Conservation (phyloP, 2,113 vertebrate genomes). For the Pandion haliaetus region DNA sequence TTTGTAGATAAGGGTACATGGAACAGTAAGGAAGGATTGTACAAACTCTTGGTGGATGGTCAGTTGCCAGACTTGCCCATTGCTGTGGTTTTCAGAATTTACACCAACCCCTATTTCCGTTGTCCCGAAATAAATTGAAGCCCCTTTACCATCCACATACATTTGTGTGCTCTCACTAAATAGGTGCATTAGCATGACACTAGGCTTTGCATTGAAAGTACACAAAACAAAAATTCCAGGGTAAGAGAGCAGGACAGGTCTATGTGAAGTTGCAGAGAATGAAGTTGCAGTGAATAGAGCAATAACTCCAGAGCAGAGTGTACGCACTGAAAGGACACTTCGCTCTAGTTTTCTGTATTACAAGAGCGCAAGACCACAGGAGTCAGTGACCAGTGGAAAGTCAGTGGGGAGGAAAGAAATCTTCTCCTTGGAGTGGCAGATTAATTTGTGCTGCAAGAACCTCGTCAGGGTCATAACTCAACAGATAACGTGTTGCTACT, state of each 20-base stretch:
- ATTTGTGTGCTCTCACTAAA: neutral
- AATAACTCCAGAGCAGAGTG: neutral
- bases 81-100: neutral
- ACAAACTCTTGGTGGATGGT: neutral
- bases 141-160: neutral
- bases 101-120: neutral
- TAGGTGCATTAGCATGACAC: neutral
- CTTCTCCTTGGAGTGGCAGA: neutral
- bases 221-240: neutral
- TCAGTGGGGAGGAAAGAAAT: neutral
- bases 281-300: neutral
- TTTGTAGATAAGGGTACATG: neutral
- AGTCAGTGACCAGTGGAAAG: neutral
- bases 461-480: neutral
- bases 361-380: neutral
- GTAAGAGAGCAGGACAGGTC: neutral
- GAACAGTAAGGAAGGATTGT: neutral
- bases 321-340: neutral
- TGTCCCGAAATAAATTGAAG: neutral
- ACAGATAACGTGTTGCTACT: neutral
- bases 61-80: neutral
- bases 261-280: neutral
- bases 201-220: neutral
- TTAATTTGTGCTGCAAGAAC: neutral
- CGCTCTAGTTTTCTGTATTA: neutral